Evolutionary conservation across 2,797 vertebrate genomes (phyloP), one percentile per base, ranked within the genome.

Genomic region (Tiaroga cobitis): DNA sequence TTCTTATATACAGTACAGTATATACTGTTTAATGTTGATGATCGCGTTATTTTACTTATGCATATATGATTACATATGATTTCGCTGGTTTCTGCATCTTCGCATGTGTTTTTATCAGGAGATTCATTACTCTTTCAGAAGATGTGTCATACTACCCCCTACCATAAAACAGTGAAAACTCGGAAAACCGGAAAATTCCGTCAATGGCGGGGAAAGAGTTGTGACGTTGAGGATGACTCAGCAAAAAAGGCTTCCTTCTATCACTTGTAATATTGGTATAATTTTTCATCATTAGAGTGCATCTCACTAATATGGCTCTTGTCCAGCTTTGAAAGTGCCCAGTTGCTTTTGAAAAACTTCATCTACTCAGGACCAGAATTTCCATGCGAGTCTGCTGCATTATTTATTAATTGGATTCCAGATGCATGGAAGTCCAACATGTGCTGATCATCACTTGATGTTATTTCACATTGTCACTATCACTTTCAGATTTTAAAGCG

Each of bases 401-500:
- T 69, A 59, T 63, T 59, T 78, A 70, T 78, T 54, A 43, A 41
- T 13, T 29, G 34, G 34, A 3, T 54, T 77, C 11, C 34, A 68
- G 49, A 32, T 68, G 74, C 34, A 32, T 39, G 24, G n/a, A 21
- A 29, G 24, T 59, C 76, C 37, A 21, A 74, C 65, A 76, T 37
- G 24, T 74, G 9, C 76, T 67, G 39, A 80, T 80, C 26, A 68
- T 39, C 24, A 54, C 15, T 77, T 49, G 2, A 43, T 43, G 26
- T 49, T 37, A 16, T 65, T 65, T 65, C 26, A 65, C 61, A 32
- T 63, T 32, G 13, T 65, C 26, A 32, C 39, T 77, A 21, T 67
- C 49, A 74, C 11, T 88, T 69, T 32, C 92, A 98, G 97, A 97
- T 98, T 90, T 92, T 98, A 90, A 97, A 96, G 74, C 95, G 97